These are phyloP conservation scores for Rhysida immarginata DNA, from an alignment of 1,140 invertebrate species.

Conservation along the genomic window DNA sequence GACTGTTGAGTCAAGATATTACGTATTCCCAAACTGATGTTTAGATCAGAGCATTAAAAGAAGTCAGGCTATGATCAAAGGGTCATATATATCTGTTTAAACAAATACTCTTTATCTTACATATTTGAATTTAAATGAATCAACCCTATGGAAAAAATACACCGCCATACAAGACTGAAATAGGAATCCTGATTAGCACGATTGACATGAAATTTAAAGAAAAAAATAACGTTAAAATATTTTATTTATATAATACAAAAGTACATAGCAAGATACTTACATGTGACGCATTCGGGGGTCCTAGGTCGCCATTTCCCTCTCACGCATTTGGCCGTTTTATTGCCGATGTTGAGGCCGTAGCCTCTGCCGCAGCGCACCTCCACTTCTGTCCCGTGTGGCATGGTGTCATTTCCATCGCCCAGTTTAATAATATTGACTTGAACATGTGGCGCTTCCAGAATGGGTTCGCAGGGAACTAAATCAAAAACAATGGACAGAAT, in stretches of 20 bases:
- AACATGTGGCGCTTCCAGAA: slow-evolving; percentile 45
- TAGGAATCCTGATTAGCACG: background rate
- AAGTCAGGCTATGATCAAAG: no score
- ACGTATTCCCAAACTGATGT: no score
- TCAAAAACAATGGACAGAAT: no score
- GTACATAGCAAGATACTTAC: slow-evolving; percentile 36
- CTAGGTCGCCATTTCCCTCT: slow-evolving; percentile 63
- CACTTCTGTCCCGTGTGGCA: slow-evolving; percentile 44
- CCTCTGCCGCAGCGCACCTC: slow-evolving; percentile 54
- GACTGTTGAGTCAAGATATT: no score
- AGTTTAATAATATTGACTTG: slow-evolving; percentile 45
- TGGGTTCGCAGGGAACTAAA: slow-evolving; percentile 36
- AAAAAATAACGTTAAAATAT: background rate
- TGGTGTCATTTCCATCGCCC: slow-evolving; percentile 25
- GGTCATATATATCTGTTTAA: no score
- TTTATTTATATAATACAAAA: background rate
- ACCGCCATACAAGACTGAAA: background rate
- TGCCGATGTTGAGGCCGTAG: slow-evolving; percentile 52
- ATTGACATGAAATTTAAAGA: no score
- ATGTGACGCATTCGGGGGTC: slow-evolving; percentile 53
- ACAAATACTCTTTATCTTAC: no score
- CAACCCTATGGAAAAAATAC: no score
- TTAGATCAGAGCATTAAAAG: no score
- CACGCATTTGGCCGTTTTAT: slow-evolving; percentile 58
- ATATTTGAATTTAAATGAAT: no score